Conservation (phyloP, 2,888 invertebrate species). For the Luffia ferchaultella region DNA sequence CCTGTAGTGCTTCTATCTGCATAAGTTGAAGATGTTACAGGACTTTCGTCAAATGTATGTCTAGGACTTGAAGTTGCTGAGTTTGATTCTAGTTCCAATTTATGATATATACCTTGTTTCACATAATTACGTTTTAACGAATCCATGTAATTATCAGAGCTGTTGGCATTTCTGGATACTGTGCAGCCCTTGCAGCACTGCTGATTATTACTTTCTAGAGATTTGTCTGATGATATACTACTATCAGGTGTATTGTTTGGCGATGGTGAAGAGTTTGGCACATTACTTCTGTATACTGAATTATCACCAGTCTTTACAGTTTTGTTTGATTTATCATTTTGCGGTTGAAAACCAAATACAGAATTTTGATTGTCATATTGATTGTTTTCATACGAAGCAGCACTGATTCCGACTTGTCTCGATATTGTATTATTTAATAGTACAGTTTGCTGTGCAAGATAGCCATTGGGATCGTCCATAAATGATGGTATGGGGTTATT, state of each 20-base stretch:
- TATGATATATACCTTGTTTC: constrained; percentile 41
- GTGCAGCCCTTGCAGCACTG: constrained; percentile 66
- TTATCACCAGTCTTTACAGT: constrained; percentile 27
- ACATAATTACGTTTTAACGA: constrained; percentile 40
- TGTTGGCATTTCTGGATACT: constrained; percentile 41
- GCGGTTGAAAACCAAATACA: constrained; percentile 24
- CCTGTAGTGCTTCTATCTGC: constrained; percentile 65
- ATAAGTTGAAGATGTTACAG: constrained; percentile 75
- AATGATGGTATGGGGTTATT: constrained; percentile 77
- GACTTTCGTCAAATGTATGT: constrained; percentile 62
- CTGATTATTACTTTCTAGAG: constrained; percentile 28
- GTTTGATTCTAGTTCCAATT: constrained; percentile 56
- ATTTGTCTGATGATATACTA: constrained; percentile 46
- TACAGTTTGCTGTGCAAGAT: constrained; percentile 89
- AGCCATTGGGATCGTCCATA: constrained; percentile 91
- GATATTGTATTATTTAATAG: constrained; percentile 84
- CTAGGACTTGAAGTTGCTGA: constrained; percentile 64
- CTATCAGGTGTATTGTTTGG: constrained; percentile 56
- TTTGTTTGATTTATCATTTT: constrained; percentile 33
- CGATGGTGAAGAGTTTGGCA: constrained; percentile 44
- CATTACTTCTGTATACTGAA: constrained; percentile 33
- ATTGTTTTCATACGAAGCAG: constrained; percentile 35
- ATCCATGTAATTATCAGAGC: constrained; percentile 38
- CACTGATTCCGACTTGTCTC: constrained; percentile 63
- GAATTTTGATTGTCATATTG: constrained; percentile 33